Evolutionary conservation across 2,888 invertebrate species (phyloP), one percentile per base, ranked within the genome.

Genomic region (Meliscaeva auricollis): DNA sequence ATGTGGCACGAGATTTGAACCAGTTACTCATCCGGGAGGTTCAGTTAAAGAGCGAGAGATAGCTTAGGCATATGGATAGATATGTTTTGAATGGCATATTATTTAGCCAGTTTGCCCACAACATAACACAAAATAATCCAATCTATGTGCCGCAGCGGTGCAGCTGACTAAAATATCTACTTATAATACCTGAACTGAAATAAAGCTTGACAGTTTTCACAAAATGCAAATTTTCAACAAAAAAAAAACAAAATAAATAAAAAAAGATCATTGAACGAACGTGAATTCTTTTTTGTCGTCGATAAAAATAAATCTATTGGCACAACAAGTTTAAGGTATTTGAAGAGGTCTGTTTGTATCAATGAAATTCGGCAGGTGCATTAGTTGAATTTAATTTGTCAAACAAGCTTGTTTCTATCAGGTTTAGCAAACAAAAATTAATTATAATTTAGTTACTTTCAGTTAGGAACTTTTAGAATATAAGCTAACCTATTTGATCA

Each of bases 11-110:
- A 78, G 82, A 78, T 83, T 69, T 52, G 62, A 83, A 78, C 82
- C 82, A 83, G 82, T 83, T 83, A 83, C 82, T 78, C 83, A 83
- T 78, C 78, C 44, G 74, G 73, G 22, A 69, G 58, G 50, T 73
- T 54, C 69, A 64, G 64, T 46, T 46, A n/a, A 20, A 60, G 26
- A 38, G 13, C 35, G 32, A 62, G 22, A 54, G 26, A 56, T 26
- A 69, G 41, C n/a, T 22, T 32, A 50, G 62, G 7, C 41, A 41
- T 48, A 38, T 48, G 5, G 22, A n/a, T 38, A 11, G 11, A 17
- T 44, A 22, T 58, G 13, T 38, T 35, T 38, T 70, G 70, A 62
- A 58, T 56, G 68, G 66, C 74, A 69, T 26, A 26, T 26, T 26
- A 26, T 26, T 38, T 60, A 41, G 76, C 38, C 17, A 72, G 70